Evolutionary conservation across 2,113 vertebrate species (phyloP), one percentile per base, ranked within the genome.

Genomic region (Apeltes quadracus): DNA sequence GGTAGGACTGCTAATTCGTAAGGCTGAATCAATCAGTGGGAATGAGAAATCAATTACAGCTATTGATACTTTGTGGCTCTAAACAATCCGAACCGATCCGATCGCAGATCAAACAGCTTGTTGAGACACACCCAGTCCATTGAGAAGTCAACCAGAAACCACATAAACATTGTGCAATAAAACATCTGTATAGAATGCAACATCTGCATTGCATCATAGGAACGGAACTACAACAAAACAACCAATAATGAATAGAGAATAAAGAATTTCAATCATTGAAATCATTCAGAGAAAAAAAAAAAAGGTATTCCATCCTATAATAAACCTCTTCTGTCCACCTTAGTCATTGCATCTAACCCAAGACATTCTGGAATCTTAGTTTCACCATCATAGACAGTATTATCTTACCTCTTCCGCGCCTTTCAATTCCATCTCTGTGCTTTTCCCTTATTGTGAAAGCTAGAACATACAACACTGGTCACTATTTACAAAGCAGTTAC

Each of bases 281-380:
- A 83, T 89, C 72, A 74, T 89, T 87, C 76, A 79, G 69, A 83
- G 69, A 84, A 81, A 78, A 80, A 84, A 81, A 78, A 80, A 8
- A 84, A 89, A 78, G 56, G 86, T 77, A 83, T 88, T 92, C 86
- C 88, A 88, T 90, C 87, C 87, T 89, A 89, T 89, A 91, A 91
- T 90, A 92, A 88, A 89, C 82, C 61, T 90, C 48, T 89, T 88
- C 77, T 87, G 78, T 83, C 83, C 69, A 75, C 78, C 68, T 83
- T 78, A 61, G 54, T 80, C 91, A 91, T 92, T 91, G 90, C 91
- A 91, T 90, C 88, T 46, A 87, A 86, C 90, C 90, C 88, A 67
- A 84, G 79, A 91, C 91, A 91, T 86, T 92, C 90, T 81, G 85
- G 22, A 83, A 85, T 76, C 75, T 85, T 76, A 69, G 65, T 63